phyloP scores from a whole-genome alignment of 2,797 vertebrate genomes.

The Potorous gilbertii region DNA sequence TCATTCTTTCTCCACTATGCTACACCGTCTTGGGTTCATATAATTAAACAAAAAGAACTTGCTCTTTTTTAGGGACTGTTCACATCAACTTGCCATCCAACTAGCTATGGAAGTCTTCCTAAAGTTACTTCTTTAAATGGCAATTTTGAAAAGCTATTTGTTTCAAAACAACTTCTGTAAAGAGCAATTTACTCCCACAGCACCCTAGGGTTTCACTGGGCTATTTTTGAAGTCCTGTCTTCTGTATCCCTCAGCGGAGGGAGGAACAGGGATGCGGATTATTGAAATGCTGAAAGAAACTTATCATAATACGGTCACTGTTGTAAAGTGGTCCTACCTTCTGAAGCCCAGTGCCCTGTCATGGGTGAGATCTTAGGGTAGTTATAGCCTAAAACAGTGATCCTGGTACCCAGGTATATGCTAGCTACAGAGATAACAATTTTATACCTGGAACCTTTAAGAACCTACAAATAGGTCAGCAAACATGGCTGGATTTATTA shows the following conservation, averaged over 20 bases:
- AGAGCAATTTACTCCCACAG: constrained; percentile 1
- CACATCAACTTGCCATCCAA: neutral
- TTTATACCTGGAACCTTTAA: neutral
- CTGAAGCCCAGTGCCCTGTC: neutral
- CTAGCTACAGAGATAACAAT: neutral
- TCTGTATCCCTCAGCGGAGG: neutral
- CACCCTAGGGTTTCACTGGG: neutral
- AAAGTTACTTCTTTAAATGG: neutral
- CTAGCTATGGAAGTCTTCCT: neutral
- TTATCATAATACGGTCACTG: neutral
- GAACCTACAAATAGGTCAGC: neutral
- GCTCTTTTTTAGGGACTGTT: neutral
- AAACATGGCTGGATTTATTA: neutral
- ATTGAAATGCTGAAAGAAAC: neutral
- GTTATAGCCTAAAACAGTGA: neutral
- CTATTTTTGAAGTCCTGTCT: neutral
- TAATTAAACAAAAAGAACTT: neutral
- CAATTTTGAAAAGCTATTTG: neutral
- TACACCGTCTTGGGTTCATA: neutral
- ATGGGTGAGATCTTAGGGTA: neutral
- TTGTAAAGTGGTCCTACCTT: neutral
- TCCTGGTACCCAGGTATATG: neutral
- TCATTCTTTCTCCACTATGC: neutral
- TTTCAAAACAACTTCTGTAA: constrained; percentile 24
- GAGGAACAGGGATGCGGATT: neutral